Evolutionary conservation across 2,888 invertebrate species (phyloP).

Genomic region (Scaptomyza polygonia): DNA sequence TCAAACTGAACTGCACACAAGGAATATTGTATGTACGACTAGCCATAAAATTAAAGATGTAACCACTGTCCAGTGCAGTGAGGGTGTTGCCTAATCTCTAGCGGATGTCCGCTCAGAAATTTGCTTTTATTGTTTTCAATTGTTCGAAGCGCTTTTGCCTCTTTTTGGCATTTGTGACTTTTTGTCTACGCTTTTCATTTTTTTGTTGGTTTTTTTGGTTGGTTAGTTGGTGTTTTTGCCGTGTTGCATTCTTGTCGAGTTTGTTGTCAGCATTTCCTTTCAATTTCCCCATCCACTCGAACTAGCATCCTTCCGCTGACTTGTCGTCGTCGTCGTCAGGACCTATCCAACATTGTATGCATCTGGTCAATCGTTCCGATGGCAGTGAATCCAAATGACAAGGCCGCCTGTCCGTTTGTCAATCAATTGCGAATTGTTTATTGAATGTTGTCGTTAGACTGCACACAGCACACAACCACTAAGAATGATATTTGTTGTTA

Average conservation of each 20-base stretch:
- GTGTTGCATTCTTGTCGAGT: constrained; percentile 54
- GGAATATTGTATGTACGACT: constrained; percentile 14
- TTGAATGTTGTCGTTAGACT: constrained; percentile 80
- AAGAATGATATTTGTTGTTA: constrained; percentile 53
- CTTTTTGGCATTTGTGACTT: constrained; percentile 30
- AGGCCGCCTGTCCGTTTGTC: constrained; percentile 72
- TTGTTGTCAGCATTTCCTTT: constrained; percentile 80
- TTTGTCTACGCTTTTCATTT: neutral
- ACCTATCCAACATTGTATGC: constrained; percentile 44
- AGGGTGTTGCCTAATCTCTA: constrained; percentile 64
- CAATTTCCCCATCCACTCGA: constrained; percentile 78
- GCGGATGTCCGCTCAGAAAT: constrained; percentile 73
- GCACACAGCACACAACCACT: constrained; percentile 60
- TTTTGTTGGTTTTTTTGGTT: neutral
- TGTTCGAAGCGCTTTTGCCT: constrained; percentile 26
- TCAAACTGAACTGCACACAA: constrained; percentile 3
- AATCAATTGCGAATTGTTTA: constrained; percentile 81
- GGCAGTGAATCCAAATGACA: constrained; percentile 70
- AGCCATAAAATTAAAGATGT: constrained; percentile 11
- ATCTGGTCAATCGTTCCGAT: constrained; percentile 62
- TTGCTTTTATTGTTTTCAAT: constrained; percentile 74
- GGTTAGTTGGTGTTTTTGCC: constrained; percentile 21
- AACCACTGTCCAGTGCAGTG: constrained; percentile 91
- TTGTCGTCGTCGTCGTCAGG: constrained; percentile 56
- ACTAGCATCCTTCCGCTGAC: constrained; percentile 76